These are phyloP conservation scores for Aporrectodea caliginosa DNA, from an alignment of 1,140 invertebrate species.

Conservation along the genomic window DNA sequence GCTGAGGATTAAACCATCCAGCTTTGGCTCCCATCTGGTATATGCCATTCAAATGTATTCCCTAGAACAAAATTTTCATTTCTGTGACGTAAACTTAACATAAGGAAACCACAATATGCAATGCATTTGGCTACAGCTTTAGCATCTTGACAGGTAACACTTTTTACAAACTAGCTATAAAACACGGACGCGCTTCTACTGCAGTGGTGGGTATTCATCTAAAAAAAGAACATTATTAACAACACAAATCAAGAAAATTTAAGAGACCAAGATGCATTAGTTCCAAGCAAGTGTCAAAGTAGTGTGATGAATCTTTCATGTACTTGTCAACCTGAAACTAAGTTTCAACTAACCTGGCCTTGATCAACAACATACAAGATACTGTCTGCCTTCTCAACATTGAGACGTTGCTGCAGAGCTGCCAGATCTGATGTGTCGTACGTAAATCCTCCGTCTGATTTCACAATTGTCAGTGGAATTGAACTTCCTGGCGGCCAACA, in stretches of 20 bases:
- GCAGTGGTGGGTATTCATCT: too few species aligned
- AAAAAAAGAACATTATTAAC: background rate
- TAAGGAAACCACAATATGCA: too few species aligned
- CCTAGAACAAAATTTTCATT: conserved; percentile 51
- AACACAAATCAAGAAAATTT: conserved; percentile 8
- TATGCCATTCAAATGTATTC: conserved; percentile 75
- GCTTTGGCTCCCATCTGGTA: conserved; percentile 59
- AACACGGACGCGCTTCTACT: too few species aligned
- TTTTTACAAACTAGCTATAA: too few species aligned
- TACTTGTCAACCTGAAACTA: too few species aligned
- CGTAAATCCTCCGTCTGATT: conserved; percentile 97
- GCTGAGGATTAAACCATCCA: conserved; percentile 65
- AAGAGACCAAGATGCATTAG: background rate
- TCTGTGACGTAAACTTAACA: too few species aligned
- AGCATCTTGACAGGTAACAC: too few species aligned
- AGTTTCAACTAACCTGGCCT: conserved; percentile 67
- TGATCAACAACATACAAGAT: conserved; percentile 92
- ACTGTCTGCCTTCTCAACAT: conserved; percentile 82
- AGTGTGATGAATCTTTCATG: too few species aligned
- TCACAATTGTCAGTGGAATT: conserved; percentile 90
- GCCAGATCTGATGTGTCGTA: conserved; percentile 99
- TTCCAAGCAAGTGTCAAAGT: too few species aligned
- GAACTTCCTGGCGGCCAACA: conserved; percentile 70
- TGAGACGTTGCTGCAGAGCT: conserved; percentile 77
- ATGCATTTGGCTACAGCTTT: too few species aligned